phyloP scores from a whole-genome alignment of 2,113 vertebrate genomes.

The Misgurnus anguillicaudatus region DNA sequence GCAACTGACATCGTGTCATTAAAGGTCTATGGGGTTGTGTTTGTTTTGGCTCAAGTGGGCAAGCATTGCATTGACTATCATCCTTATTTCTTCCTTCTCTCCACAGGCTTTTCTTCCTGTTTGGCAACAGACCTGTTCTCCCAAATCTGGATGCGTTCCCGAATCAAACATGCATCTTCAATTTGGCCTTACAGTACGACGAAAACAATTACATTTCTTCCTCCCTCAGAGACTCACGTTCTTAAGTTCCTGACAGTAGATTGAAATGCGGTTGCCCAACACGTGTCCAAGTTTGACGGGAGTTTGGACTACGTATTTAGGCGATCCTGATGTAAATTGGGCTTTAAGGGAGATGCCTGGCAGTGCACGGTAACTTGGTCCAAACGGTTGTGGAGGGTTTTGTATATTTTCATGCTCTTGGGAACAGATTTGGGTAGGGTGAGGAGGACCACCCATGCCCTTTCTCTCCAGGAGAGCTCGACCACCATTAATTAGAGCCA shows the following conservation, averaged over 20 bases:
- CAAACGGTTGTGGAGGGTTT: conserved; percentile 48
- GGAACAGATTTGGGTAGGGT: conserved; percentile 40
- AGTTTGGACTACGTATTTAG: conserved; percentile 60
- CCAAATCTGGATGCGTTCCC: conserved; percentile 44
- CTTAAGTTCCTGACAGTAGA: conserved; percentile 46
- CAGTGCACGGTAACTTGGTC: conserved; percentile 40
- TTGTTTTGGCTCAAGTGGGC: conserved; percentile 53
- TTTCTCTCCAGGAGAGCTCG: conserved; percentile 65
- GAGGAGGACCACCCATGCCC: conserved; percentile 54
- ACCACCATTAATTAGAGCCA: conserved; percentile 71
- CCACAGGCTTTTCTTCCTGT: conserved; percentile 46
- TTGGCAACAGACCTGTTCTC: conserved; percentile 47
- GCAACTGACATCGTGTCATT: conserved; percentile 48
- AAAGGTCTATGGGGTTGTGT: conserved; percentile 41
- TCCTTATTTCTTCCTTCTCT: conserved; percentile 56
- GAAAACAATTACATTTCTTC: conserved; percentile 51
- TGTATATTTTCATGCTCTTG: conserved; percentile 69
- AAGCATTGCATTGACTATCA: conserved; percentile 47
- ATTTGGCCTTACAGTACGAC: conserved; percentile 40
- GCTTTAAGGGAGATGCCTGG: conserved; percentile 59
- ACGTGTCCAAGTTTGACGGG: conserved; percentile 61
- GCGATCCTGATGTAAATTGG: conserved; percentile 63
- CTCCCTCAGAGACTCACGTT: conserved; percentile 31
- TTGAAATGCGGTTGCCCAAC: conserved; percentile 29
- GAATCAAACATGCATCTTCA: conserved; percentile 49